A percentile compares a stretch with the other conserved stretches of the same genome.
phyloP scores from a whole-genome alignment of 2,113 vertebrate genomes.

The Polypterus bichir region DNA sequence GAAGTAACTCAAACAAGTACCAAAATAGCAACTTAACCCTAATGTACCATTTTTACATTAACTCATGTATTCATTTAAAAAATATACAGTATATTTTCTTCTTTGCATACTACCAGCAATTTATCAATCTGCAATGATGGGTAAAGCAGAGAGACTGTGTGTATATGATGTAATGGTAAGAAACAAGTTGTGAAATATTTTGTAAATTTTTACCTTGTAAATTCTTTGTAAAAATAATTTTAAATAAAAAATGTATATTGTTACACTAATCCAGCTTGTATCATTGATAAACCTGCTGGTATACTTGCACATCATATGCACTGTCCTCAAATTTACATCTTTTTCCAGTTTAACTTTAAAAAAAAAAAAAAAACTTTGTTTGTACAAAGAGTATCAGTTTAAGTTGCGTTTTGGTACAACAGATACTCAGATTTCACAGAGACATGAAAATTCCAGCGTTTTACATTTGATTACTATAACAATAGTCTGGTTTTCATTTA shows the following conservation, averaged over 20 bases:
- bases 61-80: too few relatives aligned
- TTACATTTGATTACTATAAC: too few relatives aligned
- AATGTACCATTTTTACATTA: slow-evolving; percentile 1
- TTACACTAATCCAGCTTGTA: slow-evolving; percentile 91
- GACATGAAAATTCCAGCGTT: slow-evolving; percentile 9
- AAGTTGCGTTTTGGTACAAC: slow-evolving; percentile 71
- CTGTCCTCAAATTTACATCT: slow-evolving; percentile 41
- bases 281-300: slow-evolving; percentile 68
- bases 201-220: slow-evolving; percentile 99
- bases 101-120: slow-evolving; percentile 28
- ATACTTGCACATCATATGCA: slow-evolving; percentile 60
- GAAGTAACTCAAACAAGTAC: slow-evolving; percentile 26
- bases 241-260: slow-evolving; percentile 85
- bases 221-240: slow-evolving; percentile 89
- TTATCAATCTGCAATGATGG: slow-evolving; percentile 65
- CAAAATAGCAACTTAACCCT: slow-evolving; percentile 72
- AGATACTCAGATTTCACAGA: slow-evolving; percentile 23
- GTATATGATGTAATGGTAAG: slow-evolving; percentile 93
- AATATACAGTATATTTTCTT: not conserved
- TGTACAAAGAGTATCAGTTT: slow-evolving; percentile 41
- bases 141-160: slow-evolving; percentile 80
- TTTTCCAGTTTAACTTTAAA: slow-evolving; percentile 33
- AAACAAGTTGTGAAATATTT: slow-evolving; percentile 88
- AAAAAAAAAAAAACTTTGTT: slow-evolving; percentile 12
- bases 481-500: too few relatives aligned